Conservation (phyloP, 2,888 invertebrate genomes). For the Heliconius charithonia region DNA sequence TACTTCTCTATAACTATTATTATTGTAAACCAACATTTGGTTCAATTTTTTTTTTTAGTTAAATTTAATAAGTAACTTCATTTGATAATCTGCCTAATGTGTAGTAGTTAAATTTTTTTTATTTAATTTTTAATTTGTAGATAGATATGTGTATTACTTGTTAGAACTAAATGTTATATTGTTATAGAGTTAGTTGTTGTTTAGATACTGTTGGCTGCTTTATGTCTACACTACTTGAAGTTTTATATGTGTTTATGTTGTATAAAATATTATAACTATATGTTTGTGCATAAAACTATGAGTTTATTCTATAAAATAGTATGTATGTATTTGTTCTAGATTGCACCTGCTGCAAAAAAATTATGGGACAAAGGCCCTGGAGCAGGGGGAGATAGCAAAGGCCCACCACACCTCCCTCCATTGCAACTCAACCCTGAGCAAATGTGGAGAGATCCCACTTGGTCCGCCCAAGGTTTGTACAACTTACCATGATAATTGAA, state of each 20-base stretch:
- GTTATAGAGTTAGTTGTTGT: background rate
- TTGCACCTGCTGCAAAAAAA: slow-evolving; percentile 97
- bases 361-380: slow-evolving; percentile 92
- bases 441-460: slow-evolving; percentile 96
- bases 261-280: background rate
- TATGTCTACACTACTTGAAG: background rate
- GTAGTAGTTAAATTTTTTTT: background rate
- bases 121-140: background rate
- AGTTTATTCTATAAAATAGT: background rate
- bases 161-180: background rate
- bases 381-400: slow-evolving; percentile 89
- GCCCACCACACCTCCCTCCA: slow-evolving; percentile 89
- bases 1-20: background rate
- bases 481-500: background rate
- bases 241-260: background rate
- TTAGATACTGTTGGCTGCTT: slow-evolving; percentile 2
- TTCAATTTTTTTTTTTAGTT: background rate
- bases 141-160: background rate
- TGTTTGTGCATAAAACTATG: background rate
- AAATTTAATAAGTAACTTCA: background rate
- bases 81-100: background rate
- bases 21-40: background rate
- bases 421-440: slow-evolving; percentile 88
- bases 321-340: slow-evolving; percentile 80
- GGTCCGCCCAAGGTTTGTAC: slow-evolving; percentile 93